Percentiles rank a stretch among this genome's conserved stretches.
phyloP scores from a whole-genome alignment of 2,797 vertebrate genomes.

The Menidia menidia region DNA sequence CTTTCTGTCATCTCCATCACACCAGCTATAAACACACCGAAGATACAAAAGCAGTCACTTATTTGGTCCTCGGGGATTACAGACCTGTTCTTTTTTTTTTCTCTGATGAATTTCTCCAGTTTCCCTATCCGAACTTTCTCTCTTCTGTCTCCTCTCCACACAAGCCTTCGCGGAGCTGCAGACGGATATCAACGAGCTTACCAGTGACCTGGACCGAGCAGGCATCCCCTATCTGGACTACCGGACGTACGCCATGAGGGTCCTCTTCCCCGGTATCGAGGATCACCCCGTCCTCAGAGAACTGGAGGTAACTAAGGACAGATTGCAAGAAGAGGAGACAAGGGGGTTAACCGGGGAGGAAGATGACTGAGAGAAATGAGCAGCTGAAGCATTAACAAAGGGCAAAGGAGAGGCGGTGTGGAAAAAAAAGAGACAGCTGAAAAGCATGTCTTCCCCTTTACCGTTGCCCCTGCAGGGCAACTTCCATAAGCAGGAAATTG shows the following conservation, averaged over 20 bases:
- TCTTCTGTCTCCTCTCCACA: slow-evolving; percentile 12
- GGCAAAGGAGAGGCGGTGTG: slow-evolving; percentile 40
- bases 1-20: slow-evolving; percentile 64
- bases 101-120: slow-evolving; percentile 32
- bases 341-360: slow-evolving; percentile 84
- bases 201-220: slow-evolving; percentile 93
- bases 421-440: slow-evolving; percentile 15
- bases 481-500: slow-evolving; percentile 48
- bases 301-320: slow-evolving; percentile 91
- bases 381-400: slow-evolving; percentile 26
- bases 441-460: slow-evolving; percentile 20
- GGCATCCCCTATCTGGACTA: slow-evolving; percentile 97
- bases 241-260: slow-evolving; percentile 93
- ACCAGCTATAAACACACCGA: slow-evolving; percentile 51
- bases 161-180: slow-evolving; percentile 97
- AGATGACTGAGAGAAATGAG: slow-evolving; percentile 12
- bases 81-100: slow-evolving; percentile 48
- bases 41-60: slow-evolving; percentile 57
- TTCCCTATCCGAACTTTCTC: slow-evolving; percentile 31
- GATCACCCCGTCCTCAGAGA: slow-evolving; percentile 95
- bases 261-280: slow-evolving; percentile 96
- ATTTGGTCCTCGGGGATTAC: slow-evolving; percentile 51
- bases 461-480: slow-evolving; percentile 40
- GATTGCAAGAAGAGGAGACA: slow-evolving; percentile 45
- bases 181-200: slow-evolving; percentile 97